Percentiles rank a stretch among this genome's conserved stretches.
Evolutionary conservation across 1,140 invertebrate species (phyloP).

Genomic region (Papilio glaucus): DNA sequence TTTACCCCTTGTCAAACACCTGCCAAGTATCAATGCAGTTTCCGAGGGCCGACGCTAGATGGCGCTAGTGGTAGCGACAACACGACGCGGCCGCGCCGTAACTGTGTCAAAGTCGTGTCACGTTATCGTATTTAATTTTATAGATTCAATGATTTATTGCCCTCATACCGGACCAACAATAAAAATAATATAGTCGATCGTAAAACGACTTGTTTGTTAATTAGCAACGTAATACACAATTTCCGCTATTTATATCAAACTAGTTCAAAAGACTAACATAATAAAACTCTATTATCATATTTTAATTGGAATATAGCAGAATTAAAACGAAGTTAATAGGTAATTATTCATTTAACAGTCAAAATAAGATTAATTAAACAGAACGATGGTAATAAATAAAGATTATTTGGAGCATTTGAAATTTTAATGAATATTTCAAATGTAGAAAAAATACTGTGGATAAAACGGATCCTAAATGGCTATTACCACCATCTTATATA

Average conservation of each 20-base stretch:
- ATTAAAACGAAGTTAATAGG: constrained; percentile 27
- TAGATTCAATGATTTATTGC: constrained; percentile 60
- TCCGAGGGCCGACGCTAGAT: constrained; percentile 51
- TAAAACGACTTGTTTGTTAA: constrained; percentile 35
- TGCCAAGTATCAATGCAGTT: constrained; percentile 25
- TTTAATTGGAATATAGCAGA: constrained; percentile 24
- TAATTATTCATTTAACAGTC: constrained; percentile 11
- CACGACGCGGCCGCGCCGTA: constrained; percentile 44
- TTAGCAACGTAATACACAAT: constrained; percentile 36
- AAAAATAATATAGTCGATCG: constrained; percentile 39
- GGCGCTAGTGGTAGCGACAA: constrained; percentile 54
- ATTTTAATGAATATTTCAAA: constrained; percentile 22
- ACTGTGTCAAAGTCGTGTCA: constrained; percentile 69
- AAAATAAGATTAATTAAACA: constrained; percentile 6
- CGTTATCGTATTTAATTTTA: constrained; percentile 64
- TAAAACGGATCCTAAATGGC: neutral
- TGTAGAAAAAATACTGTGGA: neutral
- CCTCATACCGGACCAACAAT: constrained; percentile 42
- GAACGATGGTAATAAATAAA: neutral
- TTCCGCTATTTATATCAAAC: constrained; percentile 28
- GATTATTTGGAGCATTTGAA: neutral
- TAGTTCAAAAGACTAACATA: constrained; percentile 21
- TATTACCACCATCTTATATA: neutral
- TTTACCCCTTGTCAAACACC: constrained; percentile 10
- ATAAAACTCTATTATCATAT: constrained; percentile 23